Conservation (phyloP, 2,888 invertebrate species). For the Agonopterix arenella region DNA sequence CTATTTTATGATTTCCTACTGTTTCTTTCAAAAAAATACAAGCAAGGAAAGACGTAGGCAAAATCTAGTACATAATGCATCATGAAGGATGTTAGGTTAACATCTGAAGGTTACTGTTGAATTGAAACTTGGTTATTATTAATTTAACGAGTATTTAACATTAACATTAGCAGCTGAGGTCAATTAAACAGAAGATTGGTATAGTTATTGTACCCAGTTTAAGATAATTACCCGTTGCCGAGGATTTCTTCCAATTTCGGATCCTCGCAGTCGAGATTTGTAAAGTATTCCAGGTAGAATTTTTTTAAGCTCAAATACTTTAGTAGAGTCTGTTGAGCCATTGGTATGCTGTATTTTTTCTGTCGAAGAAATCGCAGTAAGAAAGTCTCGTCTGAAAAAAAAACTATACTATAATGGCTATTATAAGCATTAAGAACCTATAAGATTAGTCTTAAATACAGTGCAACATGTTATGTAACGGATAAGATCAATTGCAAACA, state of each 20-base stretch:
- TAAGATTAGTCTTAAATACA: no score
- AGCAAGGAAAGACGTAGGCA: no score
- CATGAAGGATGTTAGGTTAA: no score
- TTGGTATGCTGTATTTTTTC: conserved; percentile 86
- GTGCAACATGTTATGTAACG: no score
- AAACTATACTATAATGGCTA: no score
- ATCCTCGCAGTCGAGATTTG: conserved; percentile 80
- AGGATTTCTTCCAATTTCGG: conserved; percentile 80
- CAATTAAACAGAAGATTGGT: no score
- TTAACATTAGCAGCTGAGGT: background rate
- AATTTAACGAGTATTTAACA: background rate
- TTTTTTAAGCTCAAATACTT: conserved; percentile 86
- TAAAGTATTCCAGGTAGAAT: conserved; percentile 80
- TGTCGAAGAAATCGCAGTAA: conserved; percentile 84
- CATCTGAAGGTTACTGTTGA: no score
- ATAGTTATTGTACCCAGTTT: background rate
- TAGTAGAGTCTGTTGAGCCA: conserved; percentile 86
- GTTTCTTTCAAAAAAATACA: no score
- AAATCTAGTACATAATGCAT: no score
- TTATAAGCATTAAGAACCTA: no score
- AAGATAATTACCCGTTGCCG: conserved; percentile 75
- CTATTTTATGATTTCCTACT: no score
- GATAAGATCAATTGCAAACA: background rate
- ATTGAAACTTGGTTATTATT: no score
- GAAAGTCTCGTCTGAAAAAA: conserved; percentile 81